A percentile compares a stretch with the other conserved stretches of the same genome.
phyloP scores from a whole-genome alignment of 2,113 vertebrate species.

The Mormyrus lacerda region DNA sequence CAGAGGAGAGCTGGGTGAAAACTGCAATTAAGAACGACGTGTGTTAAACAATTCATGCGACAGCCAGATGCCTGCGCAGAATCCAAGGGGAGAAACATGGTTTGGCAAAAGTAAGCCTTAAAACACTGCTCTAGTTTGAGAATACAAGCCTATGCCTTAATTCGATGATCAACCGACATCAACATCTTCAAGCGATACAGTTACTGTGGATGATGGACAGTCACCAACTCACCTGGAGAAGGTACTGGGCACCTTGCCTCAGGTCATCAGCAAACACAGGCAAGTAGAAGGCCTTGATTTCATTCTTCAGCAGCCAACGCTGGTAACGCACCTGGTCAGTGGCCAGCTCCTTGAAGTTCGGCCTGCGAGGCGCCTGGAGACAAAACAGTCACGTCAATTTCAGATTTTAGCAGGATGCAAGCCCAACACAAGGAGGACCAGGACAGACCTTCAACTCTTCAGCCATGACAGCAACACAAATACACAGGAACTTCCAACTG shows the following conservation, averaged over 20 bases:
- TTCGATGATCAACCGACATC: background rate
- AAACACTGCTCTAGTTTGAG: background rate
- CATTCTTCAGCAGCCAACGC: conserved; percentile 87
- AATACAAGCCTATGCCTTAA: background rate
- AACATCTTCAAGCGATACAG: too few relatives aligned
- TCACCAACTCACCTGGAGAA: conserved; percentile 76
- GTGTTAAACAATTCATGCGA: background rate
- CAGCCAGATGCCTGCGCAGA: background rate
- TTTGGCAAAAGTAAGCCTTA: too few relatives aligned
- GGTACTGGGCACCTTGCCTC: conserved; percentile 81
- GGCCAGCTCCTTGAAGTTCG: conserved; percentile 85
- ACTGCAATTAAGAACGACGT: background rate
- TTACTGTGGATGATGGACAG: background rate
- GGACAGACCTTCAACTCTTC: background rate
- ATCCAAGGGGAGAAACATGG: background rate
- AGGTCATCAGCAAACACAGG: conserved; percentile 90
- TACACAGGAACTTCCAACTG: background rate
- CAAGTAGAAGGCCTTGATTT: conserved; percentile 91
- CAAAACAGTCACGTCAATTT: background rate
- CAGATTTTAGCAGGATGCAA: background rate
- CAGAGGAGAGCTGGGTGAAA: background rate
- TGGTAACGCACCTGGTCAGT: conserved; percentile 81
- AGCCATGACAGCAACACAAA: background rate
- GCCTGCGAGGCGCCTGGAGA: conserved; percentile 77
- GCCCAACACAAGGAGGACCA: background rate